Evolutionary conservation across 2,888 invertebrate genomes (phyloP).

Genomic region (Tenthredo livida): DNA sequence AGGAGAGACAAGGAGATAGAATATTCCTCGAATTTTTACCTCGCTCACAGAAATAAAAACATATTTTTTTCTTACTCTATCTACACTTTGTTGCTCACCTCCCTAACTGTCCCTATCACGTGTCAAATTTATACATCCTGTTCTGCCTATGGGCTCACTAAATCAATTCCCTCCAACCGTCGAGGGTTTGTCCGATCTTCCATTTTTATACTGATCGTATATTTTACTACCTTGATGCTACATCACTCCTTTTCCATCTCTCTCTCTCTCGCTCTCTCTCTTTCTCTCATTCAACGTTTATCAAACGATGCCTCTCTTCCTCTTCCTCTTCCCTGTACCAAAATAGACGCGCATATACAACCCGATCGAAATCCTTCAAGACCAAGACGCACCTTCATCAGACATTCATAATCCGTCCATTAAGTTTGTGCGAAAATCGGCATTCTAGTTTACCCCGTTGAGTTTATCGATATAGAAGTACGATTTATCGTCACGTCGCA

Average conservation of each 20-base stretch:
- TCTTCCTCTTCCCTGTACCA: too few species aligned
- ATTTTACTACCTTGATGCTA: constrained; percentile 15
- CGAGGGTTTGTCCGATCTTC: constrained; percentile 18
- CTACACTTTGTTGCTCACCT: background rate
- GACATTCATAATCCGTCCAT: background rate
- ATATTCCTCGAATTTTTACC: background rate
- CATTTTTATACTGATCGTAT: constrained; percentile 40
- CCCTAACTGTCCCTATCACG: constrained; percentile 13
- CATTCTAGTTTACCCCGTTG: too few species aligned
- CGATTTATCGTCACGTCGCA: background rate
- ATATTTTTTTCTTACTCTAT: background rate
- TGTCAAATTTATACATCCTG: constrained; percentile 38
- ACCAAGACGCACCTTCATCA: background rate
- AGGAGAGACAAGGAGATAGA: background rate
- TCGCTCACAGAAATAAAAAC: background rate
- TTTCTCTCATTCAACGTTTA: background rate
- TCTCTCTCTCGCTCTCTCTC: background rate
- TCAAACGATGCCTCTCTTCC: background rate
- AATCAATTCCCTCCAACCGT: constrained; percentile 26
- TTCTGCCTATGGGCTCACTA: constrained; percentile 13
- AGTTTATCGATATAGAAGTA: background rate
- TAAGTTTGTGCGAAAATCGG: too few species aligned
- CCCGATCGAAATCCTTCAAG: background rate
- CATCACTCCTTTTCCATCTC: background rate
- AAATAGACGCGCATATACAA: background rate